Percentiles rank a stretch among this genome's conserved stretches.
These are phyloP conservation scores for Cichlasoma orientale DNA, from an alignment of 2,797 vertebrate species.

Conservation along the genomic window DNA sequence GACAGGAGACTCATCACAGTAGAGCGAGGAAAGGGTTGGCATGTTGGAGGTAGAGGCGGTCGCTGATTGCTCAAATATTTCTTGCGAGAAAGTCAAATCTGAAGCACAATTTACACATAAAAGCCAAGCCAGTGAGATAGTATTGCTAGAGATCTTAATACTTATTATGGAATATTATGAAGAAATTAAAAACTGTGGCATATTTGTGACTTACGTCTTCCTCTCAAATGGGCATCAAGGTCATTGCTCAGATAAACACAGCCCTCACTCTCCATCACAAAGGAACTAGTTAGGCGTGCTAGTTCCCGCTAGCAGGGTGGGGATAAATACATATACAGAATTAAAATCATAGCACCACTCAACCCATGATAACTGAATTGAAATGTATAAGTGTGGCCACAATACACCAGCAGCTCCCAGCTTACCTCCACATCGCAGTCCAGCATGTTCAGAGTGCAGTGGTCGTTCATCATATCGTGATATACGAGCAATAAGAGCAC, in stretches of 20 bases:
- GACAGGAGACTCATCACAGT: constrained; percentile 78
- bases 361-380: neutral
- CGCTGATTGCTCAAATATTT: constrained; percentile 37
- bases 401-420: neutral
- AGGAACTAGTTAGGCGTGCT: constrained; percentile 83
- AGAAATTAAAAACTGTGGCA: neutral
- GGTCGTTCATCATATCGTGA: constrained; percentile 85
- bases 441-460: constrained; percentile 77
- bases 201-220: constrained; percentile 76
- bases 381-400: neutral
- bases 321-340: neutral
- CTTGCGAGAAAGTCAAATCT: constrained; percentile 43
- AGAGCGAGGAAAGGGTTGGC: constrained; percentile 39
- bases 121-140: neutral
- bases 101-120: neutral
- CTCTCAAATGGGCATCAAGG: constrained; percentile 84
- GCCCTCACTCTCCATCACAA: constrained; percentile 86
- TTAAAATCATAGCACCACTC: neutral
- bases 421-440: constrained; percentile 87
- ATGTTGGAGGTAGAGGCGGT: constrained; percentile 53
- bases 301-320: constrained; percentile 82
- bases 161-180: neutral
- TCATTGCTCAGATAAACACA: constrained; percentile 81
- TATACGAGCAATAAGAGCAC: constrained; percentile 88
- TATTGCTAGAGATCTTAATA: neutral